phyloP scores from a whole-genome alignment of 2,888 invertebrate genomes.

The Odontothrips loti region DNA sequence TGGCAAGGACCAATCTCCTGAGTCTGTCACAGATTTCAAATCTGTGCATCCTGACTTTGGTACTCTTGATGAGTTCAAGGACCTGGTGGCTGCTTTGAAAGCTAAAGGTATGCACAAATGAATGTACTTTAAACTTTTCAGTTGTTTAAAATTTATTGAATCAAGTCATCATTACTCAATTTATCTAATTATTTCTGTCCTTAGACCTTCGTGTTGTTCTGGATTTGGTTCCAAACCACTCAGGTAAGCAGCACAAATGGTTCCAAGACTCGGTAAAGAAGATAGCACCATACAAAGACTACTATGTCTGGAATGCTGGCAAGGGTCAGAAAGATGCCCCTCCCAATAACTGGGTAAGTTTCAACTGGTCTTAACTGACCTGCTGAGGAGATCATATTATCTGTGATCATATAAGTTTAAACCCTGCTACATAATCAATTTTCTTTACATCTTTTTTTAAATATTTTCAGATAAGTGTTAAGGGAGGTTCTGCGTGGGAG shows the following conservation, averaged over 20 bases:
- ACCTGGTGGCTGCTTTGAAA: conserved; percentile 52
- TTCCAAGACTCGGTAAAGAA: conserved; percentile 61
- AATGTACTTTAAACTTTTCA: conserved; percentile 30
- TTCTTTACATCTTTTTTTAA: conserved; percentile 4
- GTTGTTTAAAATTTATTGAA: background rate
- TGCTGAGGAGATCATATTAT: background rate
- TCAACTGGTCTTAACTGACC: conserved; percentile 18
- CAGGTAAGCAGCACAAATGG: conserved; percentile 64
- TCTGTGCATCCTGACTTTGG: conserved; percentile 52
- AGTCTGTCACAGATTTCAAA: conserved; percentile 47
- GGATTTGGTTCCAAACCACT: conserved; percentile 71
- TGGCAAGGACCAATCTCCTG: conserved; percentile 47
- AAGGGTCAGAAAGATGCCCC: conserved; percentile 45
- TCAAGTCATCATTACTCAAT: conserved; percentile 3
- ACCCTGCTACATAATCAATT: background rate
- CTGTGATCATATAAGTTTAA: no score
- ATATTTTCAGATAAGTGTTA: conserved; percentile 48
- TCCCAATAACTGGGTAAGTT: conserved; percentile 66
- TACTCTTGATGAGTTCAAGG: conserved; percentile 48
- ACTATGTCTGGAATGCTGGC: conserved; percentile 69
- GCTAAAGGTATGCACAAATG: conserved; percentile 43
- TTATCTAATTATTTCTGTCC: conserved; percentile 31
- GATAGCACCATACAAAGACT: conserved; percentile 60
- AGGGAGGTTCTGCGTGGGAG: conserved; percentile 65
- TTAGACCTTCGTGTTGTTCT: conserved; percentile 60